Conservation (phyloP, 2,888 invertebrate genomes). For the Cremastobaeus sp. region DNA sequence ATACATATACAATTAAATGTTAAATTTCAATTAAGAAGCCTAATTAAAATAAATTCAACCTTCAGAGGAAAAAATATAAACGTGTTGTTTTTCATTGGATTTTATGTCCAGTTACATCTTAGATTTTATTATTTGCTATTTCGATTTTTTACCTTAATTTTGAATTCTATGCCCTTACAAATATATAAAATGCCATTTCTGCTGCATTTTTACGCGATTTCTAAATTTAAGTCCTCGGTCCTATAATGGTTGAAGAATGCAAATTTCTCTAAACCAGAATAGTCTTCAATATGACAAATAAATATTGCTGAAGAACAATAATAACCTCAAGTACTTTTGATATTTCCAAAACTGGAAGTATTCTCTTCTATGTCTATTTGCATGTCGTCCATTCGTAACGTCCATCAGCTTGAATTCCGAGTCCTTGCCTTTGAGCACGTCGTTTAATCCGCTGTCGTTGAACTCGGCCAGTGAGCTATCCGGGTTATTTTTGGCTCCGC, state of each 20-base stretch:
- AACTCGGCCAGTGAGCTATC: constrained; percentile 9
- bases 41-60: no score
- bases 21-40: no score
- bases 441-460: constrained; percentile 38
- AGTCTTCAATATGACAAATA: background rate
- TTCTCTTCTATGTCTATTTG: constrained; percentile 62
- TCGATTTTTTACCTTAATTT: no score
- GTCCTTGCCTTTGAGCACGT: constrained; percentile 38
- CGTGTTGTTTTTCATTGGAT: no score
- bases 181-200: background rate
- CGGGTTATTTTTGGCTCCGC: constrained; percentile 50
- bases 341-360: constrained; percentile 66
- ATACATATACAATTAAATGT: no score
- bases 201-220: no score
- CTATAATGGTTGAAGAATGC: background rate
- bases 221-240: no score
- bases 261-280: background rate
- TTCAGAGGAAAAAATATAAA: no score
- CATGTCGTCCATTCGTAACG: constrained; percentile 54
- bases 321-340: constrained; percentile 64
- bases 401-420: constrained; percentile 55
- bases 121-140: no score
- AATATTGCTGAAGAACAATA: constrained; percentile 1
- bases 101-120: no score
- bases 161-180: no score